A percentile compares a stretch with the other conserved stretches of the same genome.
Conservation (phyloP, 2,888 invertebrate species). For the Chrysolina americana region DNA sequence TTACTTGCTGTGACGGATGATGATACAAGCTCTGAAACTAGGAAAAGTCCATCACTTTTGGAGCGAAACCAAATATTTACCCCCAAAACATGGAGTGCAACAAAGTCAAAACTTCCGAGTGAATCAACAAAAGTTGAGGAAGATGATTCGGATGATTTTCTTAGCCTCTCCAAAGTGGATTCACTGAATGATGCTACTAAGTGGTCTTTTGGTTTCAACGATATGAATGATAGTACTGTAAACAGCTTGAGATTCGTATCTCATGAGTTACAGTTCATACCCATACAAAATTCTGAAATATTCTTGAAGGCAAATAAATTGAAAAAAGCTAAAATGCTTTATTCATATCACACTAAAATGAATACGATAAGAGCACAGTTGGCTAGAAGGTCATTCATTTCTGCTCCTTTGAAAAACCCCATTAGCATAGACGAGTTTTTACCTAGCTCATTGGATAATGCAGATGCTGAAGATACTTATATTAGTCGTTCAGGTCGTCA, state of each 20-base stretch:
- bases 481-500: slow-evolving; percentile 42
- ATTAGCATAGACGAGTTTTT: slow-evolving; percentile 24
- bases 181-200: slow-evolving; percentile 42
- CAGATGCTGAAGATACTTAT: slow-evolving; percentile 38
- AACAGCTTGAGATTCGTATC: slow-evolving; percentile 40
- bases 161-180: not conserved
- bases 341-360: slow-evolving; percentile 43
- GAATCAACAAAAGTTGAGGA: not conserved
- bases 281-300: slow-evolving; percentile 46
- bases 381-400: slow-evolving; percentile 39
- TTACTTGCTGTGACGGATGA: slow-evolving; percentile 2
- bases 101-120: not conserved
- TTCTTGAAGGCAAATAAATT: slow-evolving; percentile 41
- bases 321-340: slow-evolving; percentile 41
- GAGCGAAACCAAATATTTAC: not conserved
- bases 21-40: not conserved
- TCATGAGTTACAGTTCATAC: slow-evolving; percentile 43
- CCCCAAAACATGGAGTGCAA: slow-evolving; percentile 6
- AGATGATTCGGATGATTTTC: slow-evolving; percentile 8
- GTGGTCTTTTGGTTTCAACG: slow-evolving; percentile 47
- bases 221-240: slow-evolving; percentile 48
- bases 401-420: slow-evolving; percentile 34
- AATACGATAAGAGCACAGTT: slow-evolving; percentile 33
- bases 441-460: slow-evolving; percentile 11
- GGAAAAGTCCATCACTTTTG: not conserved